These are phyloP conservation scores for Malurus leucopterus DNA, from an alignment of 2,797 vertebrate genomes.

Conservation along the genomic window DNA sequence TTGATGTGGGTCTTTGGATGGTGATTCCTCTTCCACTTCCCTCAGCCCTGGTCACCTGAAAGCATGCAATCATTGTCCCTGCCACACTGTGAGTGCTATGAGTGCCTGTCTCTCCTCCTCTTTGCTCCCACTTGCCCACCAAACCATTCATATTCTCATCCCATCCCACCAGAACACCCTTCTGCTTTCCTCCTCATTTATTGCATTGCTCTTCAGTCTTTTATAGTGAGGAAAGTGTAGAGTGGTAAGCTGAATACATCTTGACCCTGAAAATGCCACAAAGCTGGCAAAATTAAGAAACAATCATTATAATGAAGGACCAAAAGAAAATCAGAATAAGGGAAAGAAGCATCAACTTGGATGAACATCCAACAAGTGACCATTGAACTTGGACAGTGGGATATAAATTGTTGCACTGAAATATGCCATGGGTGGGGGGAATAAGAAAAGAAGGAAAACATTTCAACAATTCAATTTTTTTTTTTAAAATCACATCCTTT, in stretches of 20 bases:
- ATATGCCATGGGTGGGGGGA: not conserved
- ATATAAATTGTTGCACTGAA: not conserved
- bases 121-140: not conserved
- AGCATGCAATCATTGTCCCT: not conserved
- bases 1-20: fast-evolving
- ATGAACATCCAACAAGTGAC: fast-evolving
- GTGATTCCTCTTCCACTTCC: not conserved
- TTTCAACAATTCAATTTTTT: not conserved
- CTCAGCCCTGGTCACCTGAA: not conserved
- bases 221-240: not conserved
- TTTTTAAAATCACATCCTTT: not conserved
- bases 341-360: not conserved
- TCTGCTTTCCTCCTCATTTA: not conserved
- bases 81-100: not conserved
- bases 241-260: not conserved
- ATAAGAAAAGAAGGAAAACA: not conserved
- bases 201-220: not conserved
- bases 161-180: not conserved
- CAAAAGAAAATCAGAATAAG: not conserved
- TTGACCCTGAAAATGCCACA: not conserved
- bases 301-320: not conserved
- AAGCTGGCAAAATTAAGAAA: not conserved
- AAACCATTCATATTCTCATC: not conserved
- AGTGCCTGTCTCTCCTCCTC: not conserved
- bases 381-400: not conserved